A percentile compares a stretch with the other conserved stretches of the same genome.
Conservation (phyloP, 2,113 vertebrate species). For the Neofelis nebulosa region DNA sequence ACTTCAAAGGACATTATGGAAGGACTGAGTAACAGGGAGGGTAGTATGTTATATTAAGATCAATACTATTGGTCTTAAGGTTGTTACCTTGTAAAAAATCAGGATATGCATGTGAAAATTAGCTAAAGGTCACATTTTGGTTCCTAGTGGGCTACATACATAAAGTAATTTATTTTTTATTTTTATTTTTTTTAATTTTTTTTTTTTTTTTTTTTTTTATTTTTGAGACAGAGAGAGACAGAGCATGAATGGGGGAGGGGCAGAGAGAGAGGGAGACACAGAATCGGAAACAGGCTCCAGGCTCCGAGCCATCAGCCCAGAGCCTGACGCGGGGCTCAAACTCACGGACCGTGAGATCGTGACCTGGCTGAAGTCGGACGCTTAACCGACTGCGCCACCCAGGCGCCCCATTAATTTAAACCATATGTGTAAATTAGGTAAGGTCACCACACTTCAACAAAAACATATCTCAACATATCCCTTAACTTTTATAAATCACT, state of each 20-base stretch:
- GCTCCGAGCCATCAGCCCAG: no score
- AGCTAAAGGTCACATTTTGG: neutral
- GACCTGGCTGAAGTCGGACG: no score
- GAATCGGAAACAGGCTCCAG: no score
- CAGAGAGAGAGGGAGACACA: no score
- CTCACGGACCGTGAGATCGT: no score
- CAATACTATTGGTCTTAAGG: conserved; percentile 6
- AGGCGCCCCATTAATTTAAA: no score
- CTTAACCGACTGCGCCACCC: no score
- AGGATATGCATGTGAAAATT: conserved; percentile 29
- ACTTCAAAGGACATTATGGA: neutral
- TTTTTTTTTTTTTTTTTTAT: no score
- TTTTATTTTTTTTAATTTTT: no score
- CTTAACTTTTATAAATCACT: neutral
- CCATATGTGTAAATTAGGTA: neutral
- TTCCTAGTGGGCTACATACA: neutral
- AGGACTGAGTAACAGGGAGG: neutral
- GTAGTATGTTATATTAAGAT: neutral
- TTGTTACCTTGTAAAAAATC: neutral
- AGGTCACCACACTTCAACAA: conserved; percentile 18
- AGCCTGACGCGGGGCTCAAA: no score
- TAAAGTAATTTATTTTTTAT: neutral
- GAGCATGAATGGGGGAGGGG: no score
- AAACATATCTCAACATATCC: neutral
- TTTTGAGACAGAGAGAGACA: no score